Percentiles rank a stretch among this genome's conserved stretches.
These are phyloP conservation scores for Trematomus loennbergii DNA, from an alignment of 2,113 vertebrate species.

Conservation along the genomic window DNA sequence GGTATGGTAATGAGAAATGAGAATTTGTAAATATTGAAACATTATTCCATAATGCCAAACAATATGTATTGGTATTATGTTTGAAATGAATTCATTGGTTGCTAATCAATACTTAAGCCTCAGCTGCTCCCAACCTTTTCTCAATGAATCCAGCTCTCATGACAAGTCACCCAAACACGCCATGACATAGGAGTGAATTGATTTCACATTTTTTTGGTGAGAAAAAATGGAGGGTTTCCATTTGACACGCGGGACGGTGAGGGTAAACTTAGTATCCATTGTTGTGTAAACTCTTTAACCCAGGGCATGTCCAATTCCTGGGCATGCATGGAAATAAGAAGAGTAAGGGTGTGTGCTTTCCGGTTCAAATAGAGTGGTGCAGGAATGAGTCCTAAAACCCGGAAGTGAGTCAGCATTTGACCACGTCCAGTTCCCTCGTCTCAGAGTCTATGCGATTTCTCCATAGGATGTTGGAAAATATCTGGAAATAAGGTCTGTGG, in stretches of 20 bases:
- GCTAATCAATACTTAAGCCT: too few species aligned
- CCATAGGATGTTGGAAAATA: too few species aligned
- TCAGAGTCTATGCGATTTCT: too few species aligned
- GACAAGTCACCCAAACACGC: neutral
- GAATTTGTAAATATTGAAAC: too few species aligned
- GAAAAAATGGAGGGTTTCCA: neutral
- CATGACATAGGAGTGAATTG: neutral
- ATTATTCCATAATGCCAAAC: too few species aligned
- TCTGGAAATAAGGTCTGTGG: too few species aligned
- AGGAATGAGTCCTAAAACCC: too few species aligned
- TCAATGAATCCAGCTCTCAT: neutral
- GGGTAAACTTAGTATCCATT: neutral
- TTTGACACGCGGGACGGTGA: neutral
- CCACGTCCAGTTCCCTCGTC: too few species aligned
- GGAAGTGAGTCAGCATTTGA: too few species aligned
- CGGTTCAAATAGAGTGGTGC: neutral
- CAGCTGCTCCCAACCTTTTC: neutral
- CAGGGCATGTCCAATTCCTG: neutral
- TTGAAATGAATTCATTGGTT: too few species aligned
- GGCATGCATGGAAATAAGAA: neutral
- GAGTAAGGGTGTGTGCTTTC: neutral
- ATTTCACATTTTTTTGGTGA: conserved; percentile 12
- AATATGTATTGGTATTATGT: too few species aligned
- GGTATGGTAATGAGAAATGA: too few species aligned
- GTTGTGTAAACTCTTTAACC: neutral